Percentiles rank a stretch among this genome's conserved stretches.
Conservation (phyloP, 2,888 invertebrate genomes). For the Pristionchus fissidentatus region DNA sequence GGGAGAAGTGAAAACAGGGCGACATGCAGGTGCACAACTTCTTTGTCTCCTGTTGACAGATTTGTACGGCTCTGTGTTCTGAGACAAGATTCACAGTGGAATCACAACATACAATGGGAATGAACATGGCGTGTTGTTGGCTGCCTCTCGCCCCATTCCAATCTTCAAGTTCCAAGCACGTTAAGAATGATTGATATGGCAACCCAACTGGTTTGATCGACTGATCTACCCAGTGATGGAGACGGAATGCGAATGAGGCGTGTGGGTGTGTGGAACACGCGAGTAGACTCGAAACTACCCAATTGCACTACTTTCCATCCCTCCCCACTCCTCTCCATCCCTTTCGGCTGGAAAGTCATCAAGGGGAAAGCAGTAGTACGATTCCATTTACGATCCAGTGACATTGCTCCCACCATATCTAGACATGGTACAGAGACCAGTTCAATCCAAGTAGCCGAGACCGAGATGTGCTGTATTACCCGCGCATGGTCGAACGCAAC, state of each 20-base stretch:
- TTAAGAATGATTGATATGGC: conserved; percentile 12
- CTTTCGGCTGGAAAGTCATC: conserved; percentile 10
- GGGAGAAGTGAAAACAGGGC: not conserved
- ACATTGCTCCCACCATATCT: conserved; percentile 36
- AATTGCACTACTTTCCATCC: conserved; percentile 27
- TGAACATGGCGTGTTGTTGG: too few species aligned
- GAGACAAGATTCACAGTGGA: too few species aligned
- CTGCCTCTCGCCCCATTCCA: conserved; percentile 3
- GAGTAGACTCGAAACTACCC: conserved; percentile 34
- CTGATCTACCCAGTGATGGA: conserved; percentile 11
- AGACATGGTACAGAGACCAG: conserved; percentile 17
- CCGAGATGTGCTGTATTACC: not conserved
- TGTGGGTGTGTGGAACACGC: not conserved
- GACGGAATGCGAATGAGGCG: too few species aligned
- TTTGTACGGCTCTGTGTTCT: too few species aligned
- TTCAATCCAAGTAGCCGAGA: not conserved
- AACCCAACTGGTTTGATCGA: not conserved
- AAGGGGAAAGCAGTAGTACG: conserved; percentile 38
- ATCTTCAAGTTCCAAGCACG: not conserved
- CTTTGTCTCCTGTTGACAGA: not conserved
- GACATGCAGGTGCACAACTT: not conserved
- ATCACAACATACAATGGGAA: too few species aligned
- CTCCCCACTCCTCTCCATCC: not conserved
- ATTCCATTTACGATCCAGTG: conserved; percentile 40
- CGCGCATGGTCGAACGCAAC: too few species aligned